Evolutionary conservation across 37 sponge, comb jelly and placozoan species (phyloP), one percentile per base, ranked within the genome.

Genomic region (Oopsacas minuta): DNA sequence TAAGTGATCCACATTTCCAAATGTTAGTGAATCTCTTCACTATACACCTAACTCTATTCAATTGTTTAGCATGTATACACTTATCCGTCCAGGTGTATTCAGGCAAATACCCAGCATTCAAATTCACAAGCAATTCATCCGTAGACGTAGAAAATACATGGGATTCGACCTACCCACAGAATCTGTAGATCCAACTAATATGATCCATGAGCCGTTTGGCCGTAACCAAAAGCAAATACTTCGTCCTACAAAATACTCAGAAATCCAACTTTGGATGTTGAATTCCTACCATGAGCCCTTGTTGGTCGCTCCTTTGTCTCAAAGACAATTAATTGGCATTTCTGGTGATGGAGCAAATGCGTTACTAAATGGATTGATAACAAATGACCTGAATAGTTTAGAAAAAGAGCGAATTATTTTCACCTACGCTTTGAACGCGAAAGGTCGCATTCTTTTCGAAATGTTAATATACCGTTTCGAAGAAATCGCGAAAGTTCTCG

Each of bases 401-500:
- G 75, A 61, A 32, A n/a, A 61, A 7, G 75, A 61, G 5, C 22
- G 30, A 10, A n/a, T 61, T n/a, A 61, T 61, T 12, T 61, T 61
- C 28, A 61, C 75, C 22, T 61, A 61, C 75, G 75, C 75, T 25
- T n/a, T 61, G 7, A 61, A 61, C 28, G 28, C 75, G 22, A 61
- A 61, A 61, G 75, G 75, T 32, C 75, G 75, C 3, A 61, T 61
- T 61, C 75, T 61, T 5, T 61, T 32, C 28, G 75, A 61, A 61
- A 61, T 61, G 75, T 61, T 61, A n/a, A 61, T 61, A 20, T 61
- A 61, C 30, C 75, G 75, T 61, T 61, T 61, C 28, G 30, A 25
- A 3, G 75, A 61, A 25, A n/a, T 61, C 30, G 75, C 75, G 20
- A 10, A 10, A 61, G 3, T 61, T 25, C 30, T 61, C 28, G 75